Evolutionary conservation across 2,888 invertebrate species (phyloP), one percentile per base, ranked within the genome.

Genomic region (Copidosoma aretas): DNA sequence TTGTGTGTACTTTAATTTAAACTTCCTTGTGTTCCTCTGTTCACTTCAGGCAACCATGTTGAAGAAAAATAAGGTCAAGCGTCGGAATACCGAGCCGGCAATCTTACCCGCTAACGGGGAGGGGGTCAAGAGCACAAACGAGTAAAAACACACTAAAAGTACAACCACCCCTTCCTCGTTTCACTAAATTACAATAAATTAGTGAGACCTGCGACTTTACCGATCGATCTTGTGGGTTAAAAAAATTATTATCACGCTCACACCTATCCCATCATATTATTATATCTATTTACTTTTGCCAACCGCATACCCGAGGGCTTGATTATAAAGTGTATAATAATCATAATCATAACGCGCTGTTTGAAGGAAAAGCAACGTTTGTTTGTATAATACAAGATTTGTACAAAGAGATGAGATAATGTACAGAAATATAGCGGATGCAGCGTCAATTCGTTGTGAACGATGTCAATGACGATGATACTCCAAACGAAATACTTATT

Each of bases 1-100:
- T 19, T 4, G 14, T 22, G 19, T 51, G 19, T 51, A 17, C 62
- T 68, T 68, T 69, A 64, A 71, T 71, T 32, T 64, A 60, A 62
- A 61, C 64, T 69, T 68, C 59, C 67, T 71, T 71, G 64, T 82
- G 76, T 82, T 83, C 80, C 80, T 83, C 77, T 83, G 81, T 84
- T 82, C 80, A 81, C 82, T 81, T 80, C 90, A 98, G 98, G 98
- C 98, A 85, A 98, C 98, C 87, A 99, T 99, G 98, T 90, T 99
- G 91, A 98, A 98, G 93, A 99, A 98, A 92, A 93, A 93, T 88
- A 98, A 98, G 91, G 96, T 97, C 90, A 97, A 95, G 89, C 91
- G 97, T 85, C 92, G 94, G 80, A 93, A 94, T 84, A 93, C 93
- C 79, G 92, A 93, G 86, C 91, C 91, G 81, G 89, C 90, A 87